Evolutionary conservation across 2,797 vertebrate genomes (phyloP).

Genomic region (Sitta carolinensis): DNA sequence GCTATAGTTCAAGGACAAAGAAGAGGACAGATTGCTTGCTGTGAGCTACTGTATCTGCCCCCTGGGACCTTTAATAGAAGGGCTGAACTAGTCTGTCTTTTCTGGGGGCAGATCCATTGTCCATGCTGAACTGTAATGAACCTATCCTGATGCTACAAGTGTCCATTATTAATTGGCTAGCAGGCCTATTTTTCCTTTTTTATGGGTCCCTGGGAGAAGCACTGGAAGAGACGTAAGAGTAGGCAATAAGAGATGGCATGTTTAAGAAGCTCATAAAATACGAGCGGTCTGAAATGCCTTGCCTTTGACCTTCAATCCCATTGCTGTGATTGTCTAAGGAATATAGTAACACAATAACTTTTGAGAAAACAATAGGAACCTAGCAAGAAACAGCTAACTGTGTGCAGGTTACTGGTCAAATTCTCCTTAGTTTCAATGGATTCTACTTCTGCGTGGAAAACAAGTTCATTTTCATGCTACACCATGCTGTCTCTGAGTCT

Average conservation of each 20-base stretch:
- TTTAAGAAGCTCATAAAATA: constrained; percentile 46
- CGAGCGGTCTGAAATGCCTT: constrained; percentile 6
- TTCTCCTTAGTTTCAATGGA: neutral
- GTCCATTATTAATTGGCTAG: constrained; percentile 46
- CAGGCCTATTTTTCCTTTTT: constrained; percentile 16
- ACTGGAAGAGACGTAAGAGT: neutral
- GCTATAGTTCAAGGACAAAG: neutral
- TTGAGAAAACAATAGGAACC: neutral
- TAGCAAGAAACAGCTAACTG: neutral
- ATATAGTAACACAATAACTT: neutral
- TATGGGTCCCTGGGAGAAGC: constrained; percentile 2
- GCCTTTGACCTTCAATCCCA: constrained; percentile 9
- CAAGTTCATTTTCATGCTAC: constrained; percentile 18
- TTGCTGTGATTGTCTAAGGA: neutral
- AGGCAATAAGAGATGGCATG: constrained; percentile 21
- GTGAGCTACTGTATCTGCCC: constrained; percentile 13
- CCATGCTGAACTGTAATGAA: neutral
- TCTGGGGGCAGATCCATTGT: constrained; percentile 5
- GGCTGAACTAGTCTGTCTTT: neutral
- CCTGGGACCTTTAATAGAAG: neutral
- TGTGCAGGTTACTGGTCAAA: neutral
- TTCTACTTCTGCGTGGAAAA: neutral
- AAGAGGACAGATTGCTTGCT: neutral
- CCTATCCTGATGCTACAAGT: constrained; percentile 10
- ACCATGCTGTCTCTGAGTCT: neutral